Conservation (phyloP, 2,113 vertebrate species). For the Mirounga angustirostris region DNA sequence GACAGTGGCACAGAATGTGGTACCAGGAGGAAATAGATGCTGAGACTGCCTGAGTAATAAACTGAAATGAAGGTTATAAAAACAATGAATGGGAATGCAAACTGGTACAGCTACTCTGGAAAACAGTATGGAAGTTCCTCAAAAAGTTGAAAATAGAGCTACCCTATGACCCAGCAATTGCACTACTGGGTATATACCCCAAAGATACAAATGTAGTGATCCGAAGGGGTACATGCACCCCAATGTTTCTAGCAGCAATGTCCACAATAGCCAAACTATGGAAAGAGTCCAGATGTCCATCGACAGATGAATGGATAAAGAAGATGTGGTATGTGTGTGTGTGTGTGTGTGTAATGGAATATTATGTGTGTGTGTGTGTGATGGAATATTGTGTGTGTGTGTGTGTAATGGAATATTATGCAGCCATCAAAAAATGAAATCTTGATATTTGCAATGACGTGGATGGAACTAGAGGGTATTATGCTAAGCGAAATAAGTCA, state of each 20-base stretch:
- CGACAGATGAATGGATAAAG: neutral
- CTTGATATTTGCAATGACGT: neutral
- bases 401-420: neutral
- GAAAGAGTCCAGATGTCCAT: neutral
- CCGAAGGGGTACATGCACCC: neutral
- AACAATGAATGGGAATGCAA: neutral
- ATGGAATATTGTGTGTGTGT: no score
- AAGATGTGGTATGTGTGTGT: no score
- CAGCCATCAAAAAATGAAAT: neutral
- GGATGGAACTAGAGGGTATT: neutral
- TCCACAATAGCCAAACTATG: neutral
- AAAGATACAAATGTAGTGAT: neutral
- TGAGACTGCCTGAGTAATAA: neutral
- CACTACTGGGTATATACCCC: neutral
- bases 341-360: no score
- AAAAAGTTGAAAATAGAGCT: neutral
- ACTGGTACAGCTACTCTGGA: neutral
- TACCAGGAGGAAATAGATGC: neutral
- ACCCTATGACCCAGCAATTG: neutral
- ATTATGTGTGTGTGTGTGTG: no score
- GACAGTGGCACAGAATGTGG: neutral
- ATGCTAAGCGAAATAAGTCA: neutral
- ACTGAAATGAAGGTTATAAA: constrained; percentile 5
- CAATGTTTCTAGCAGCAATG: neutral
- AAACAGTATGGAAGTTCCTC: neutral